Evolutionary conservation across 2,113 vertebrate genomes (phyloP).

Genomic region (Embiotoca jacksoni): DNA sequence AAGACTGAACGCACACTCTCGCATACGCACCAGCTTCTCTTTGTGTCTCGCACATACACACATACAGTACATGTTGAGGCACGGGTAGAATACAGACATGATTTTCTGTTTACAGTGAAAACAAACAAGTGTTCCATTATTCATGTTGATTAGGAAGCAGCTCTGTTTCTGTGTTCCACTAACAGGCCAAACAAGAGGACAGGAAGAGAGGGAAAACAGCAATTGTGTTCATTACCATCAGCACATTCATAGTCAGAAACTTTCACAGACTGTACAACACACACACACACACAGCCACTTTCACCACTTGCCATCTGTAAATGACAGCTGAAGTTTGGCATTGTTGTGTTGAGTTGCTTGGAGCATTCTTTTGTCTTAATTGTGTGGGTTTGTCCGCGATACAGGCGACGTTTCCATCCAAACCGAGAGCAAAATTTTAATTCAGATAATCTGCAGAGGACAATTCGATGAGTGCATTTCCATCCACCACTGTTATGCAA

Average conservation of each 20-base stretch:
- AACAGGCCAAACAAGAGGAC: constrained; percentile 54
- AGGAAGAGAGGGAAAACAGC: constrained; percentile 28
- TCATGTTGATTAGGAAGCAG: constrained; percentile 67
- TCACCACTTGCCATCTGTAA: constrained; percentile 6
- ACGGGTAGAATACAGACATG: constrained; percentile 22
- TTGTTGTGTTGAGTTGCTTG: neutral
- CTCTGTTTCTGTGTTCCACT: constrained; percentile 60
- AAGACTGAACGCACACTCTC: constrained; percentile 9
- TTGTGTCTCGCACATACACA: neutral
- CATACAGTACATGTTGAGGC: neutral
- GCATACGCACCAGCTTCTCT: neutral
- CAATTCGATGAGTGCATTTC: neutral
- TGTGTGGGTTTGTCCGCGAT: neutral
- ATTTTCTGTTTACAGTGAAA: constrained; percentile 60
- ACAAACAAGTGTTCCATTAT: constrained; percentile 72
- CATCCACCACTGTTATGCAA: constrained; percentile 7
- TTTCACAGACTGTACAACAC: neutral
- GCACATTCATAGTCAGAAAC: constrained; percentile 6
- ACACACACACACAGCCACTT: neutral
- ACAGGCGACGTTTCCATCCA: neutral
- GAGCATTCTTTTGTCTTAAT: constrained; percentile 3
- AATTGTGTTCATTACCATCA: constrained; percentile 49
- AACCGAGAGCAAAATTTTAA: neutral
- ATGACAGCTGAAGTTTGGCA: constrained; percentile 5
- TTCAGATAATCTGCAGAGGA: constrained; percentile 4